Evolutionary conservation across 2,113 vertebrate genomes (phyloP), one percentile per base, ranked within the genome.

Genomic region (Corythoichthys intestinalis): DNA sequence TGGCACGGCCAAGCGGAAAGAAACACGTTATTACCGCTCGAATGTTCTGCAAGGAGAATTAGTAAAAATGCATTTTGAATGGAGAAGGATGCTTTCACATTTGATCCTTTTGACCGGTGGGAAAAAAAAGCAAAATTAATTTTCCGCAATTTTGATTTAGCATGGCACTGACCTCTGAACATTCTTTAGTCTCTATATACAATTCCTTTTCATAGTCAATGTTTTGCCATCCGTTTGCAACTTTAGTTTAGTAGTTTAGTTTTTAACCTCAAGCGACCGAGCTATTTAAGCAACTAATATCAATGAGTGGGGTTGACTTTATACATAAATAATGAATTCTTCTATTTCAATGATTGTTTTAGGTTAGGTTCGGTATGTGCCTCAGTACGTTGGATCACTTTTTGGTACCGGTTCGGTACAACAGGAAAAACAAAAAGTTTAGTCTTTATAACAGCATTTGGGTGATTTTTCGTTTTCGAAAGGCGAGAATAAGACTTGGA

Each of bases 21-120:
- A 89, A 90, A 88, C 84, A 80, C 86, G 82, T 88, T 91, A 93
- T 93, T 91, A 91, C 86, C 84, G 88, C 88, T 89, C 87, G 79
- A 81, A 89, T 86, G 86, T 90, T 90, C 85, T 87, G 87, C 89
- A 75, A 82, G 83, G 88, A 89, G 90, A 91, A 92, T 91, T 89
- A 90, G 82, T 76, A 83, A 80, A 72, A 90, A 87, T 89, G 81
- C 88, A 88, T 88, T 87, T 92, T 91, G 90, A 84, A 91, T 91
- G 80, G 61, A 72, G 80, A 85, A 86, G 67, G 70, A 76, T 74
- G 81, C 65, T 71, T 81, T 85, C 74, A 75, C 20, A 66, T 76
- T 73, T 75, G 73, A 82, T 81, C 68, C 70, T 73, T 76, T 69
- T 62, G 79, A 77, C 83, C 78, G 15, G 2, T 78, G 1, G 10